Evolutionary conservation across 1,140 invertebrate species (phyloP).

Genomic region (Bombus waltoni): DNA sequence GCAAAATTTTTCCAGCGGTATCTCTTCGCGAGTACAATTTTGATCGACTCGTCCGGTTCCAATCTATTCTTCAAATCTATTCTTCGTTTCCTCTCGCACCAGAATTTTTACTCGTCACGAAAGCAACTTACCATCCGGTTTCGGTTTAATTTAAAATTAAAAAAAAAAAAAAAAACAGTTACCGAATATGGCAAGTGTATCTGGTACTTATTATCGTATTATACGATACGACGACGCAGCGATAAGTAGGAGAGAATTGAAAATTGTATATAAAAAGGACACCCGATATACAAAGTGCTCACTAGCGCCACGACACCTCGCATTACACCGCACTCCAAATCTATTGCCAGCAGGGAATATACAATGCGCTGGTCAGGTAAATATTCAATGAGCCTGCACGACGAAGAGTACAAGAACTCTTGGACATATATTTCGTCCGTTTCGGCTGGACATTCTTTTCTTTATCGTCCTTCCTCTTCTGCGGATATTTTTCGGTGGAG

Average conservation of each 20-base stretch:
- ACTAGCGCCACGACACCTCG: conserved; percentile 48
- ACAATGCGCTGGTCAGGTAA: conserved; percentile 74
- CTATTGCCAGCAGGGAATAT: conserved; percentile 73
- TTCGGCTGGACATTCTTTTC: not conserved
- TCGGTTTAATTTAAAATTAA: no score
- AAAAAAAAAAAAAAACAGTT: no score
- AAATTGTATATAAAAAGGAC: not conserved
- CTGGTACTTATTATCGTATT: not conserved
- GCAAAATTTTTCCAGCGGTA: no score
- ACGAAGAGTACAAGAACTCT: conserved; percentile 25
- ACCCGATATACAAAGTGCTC: conserved; percentile 29
- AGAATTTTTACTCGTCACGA: no score
- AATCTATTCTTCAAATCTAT: no score
- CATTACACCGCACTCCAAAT: conserved; percentile 72
- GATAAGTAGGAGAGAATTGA: not conserved
- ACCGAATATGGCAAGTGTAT: no score
- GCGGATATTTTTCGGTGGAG: not conserved
- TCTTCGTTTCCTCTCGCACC: no score
- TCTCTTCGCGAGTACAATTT: no score
- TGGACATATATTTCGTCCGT: conserved; percentile 6
- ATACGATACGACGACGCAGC: not conserved
- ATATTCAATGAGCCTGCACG: conserved; percentile 73
- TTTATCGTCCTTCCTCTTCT: not conserved
- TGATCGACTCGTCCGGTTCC: no score
- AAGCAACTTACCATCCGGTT: no score